Evolutionary conservation across 2,888 invertebrate genomes (phyloP), one percentile per base, ranked within the genome.

Genomic region (Rambutsinella grinnellia): DNA sequence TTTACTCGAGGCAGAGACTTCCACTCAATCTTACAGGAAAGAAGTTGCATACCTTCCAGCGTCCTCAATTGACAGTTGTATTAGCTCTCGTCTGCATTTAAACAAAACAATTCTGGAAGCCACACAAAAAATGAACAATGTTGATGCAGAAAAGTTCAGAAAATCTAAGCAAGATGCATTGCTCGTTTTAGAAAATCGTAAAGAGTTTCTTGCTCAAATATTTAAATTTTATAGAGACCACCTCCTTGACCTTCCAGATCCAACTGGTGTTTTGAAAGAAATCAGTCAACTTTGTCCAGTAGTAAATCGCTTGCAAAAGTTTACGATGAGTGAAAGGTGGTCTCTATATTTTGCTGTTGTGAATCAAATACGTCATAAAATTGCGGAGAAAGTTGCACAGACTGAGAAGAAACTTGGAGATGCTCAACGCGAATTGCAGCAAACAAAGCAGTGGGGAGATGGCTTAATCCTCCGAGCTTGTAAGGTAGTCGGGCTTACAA

Each of bases 401-500:
- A 74, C 85, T 89, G 51, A 88, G 88, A 13, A 90, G 90, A 71
- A 85, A 90, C 27, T 87, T 88, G 2, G 88, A 88, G 87, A 91
- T 13, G 80, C 74, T 0, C 76, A 80, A 26, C 78, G 72, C 19
- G 69, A 53, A 2, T 26, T 78, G 0, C 46, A 79, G 24, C 60
- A 80, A n/a, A 49, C 76, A 1, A 66, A 65, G 21, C 21, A 61
- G 15, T 67, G 44, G 3, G 75, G 71, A 10, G 81, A 83, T 24
- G 82, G 79, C 2, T 6, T 56, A 8, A 10, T 82, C 13, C 56
- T 83, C 13, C n/a, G 60, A 36, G 77, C 57, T 15, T 72, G 46
- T 5, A 75, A 57, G 10, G 70, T 81, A 13, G 76, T 79, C 0
- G 93, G 93, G 0, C 91, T 93, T 86, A 95, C 94, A 5, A 94